Conservation (phyloP, 2,888 invertebrate species). For the Oxycera nigricornis region DNA sequence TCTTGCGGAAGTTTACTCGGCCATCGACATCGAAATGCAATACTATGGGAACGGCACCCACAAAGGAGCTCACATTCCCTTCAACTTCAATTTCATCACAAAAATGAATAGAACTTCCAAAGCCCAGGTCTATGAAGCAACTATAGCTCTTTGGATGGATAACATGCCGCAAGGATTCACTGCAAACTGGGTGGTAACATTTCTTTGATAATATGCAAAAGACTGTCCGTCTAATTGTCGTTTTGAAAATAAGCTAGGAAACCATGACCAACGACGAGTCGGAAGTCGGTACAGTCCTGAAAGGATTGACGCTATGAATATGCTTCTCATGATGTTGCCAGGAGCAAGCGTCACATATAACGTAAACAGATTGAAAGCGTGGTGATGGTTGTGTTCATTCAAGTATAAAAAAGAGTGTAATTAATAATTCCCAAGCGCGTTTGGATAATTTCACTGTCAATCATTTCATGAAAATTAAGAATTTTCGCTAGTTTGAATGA, state of each 20-base stretch:
- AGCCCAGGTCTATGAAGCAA: conserved; percentile 63
- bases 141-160: conserved; percentile 67
- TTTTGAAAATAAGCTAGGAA: conserved; percentile 68
- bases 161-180: conserved; percentile 67
- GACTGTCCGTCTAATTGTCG: neutral
- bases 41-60: conserved; percentile 66
- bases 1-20: conserved; percentile 69
- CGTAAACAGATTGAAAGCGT: conserved; percentile 55
- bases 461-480: too few relatives aligned
- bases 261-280: conserved; percentile 76
- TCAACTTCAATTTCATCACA: conserved; percentile 70
- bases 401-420: neutral
- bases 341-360: conserved; percentile 87
- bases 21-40: conserved; percentile 65
- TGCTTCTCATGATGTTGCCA: conserved; percentile 80
- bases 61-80: conserved; percentile 69
- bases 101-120: conserved; percentile 62
- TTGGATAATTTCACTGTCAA: neutral
- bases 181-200: conserved; percentile 75
- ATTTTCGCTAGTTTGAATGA: too few relatives aligned
- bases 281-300: conserved; percentile 73
- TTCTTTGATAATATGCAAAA: too few relatives aligned
- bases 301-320: conserved; percentile 79
- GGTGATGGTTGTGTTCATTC: neutral
- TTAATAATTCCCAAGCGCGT: neutral